Conservation (phyloP, 2,888 invertebrate species). For the Latheticus oryzae region DNA sequence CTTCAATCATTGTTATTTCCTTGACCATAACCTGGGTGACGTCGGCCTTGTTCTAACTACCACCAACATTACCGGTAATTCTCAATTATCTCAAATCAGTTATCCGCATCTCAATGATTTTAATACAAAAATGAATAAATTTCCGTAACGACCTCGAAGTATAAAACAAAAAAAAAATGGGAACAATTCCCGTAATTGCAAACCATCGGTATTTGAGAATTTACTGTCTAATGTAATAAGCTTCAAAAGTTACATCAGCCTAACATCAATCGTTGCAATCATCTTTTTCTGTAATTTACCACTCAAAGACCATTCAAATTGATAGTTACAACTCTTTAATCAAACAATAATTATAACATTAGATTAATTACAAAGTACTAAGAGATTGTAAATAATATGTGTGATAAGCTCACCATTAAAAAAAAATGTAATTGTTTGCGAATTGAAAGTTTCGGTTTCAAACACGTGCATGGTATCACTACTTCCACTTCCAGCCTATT, state of each 20-base stretch:
- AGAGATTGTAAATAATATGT: too few species aligned
- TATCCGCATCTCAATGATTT: conserved; percentile 2
- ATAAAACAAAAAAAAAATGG: conserved; percentile 48
- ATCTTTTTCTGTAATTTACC: conserved; percentile 34
- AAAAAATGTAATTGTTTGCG: too few species aligned
- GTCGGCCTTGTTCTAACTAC: conserved; percentile 30
- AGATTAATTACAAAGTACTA: conserved; percentile 2
- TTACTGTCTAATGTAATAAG: conserved; percentile 45
- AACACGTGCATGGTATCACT: background rate
- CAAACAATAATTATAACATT: conserved; percentile 20
- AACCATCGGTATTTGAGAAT: conserved; percentile 42
- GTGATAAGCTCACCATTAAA: too few species aligned
- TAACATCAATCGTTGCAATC: conserved; percentile 32
- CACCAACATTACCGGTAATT: conserved; percentile 22
- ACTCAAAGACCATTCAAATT: conserved; percentile 22
- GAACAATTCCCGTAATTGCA: conserved; percentile 46
- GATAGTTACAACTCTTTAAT: conserved; percentile 2
- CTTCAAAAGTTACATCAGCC: conserved; percentile 47
- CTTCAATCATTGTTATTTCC: conserved; percentile 10
- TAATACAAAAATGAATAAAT: too few species aligned
- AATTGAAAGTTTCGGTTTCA: too few species aligned
- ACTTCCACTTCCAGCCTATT: background rate
- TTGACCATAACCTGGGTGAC: conserved; percentile 38
- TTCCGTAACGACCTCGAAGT: conserved; percentile 45
- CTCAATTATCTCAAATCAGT: conserved; percentile 14